Conservation (phyloP, 2,888 invertebrate species). For the Dynastes maya region DNA sequence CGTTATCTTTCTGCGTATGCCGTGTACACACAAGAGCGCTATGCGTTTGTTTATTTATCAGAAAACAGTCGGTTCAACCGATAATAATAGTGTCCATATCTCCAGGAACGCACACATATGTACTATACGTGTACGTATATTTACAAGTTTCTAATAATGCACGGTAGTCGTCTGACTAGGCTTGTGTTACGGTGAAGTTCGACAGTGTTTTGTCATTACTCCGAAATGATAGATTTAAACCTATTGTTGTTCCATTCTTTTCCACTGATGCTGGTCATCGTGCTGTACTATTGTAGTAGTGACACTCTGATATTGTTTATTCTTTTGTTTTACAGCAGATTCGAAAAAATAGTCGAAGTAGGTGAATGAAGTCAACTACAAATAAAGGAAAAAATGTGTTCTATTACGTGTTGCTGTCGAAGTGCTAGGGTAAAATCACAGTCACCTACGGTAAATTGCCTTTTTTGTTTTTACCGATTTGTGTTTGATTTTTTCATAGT, state of each 20-base stretch:
- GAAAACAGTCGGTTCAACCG: slow-evolving; percentile 29
- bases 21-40: slow-evolving; percentile 19
- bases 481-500: slow-evolving; percentile 22
- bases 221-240: slow-evolving; percentile 13
- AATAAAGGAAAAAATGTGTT: slow-evolving; percentile 23
- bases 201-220: background rate
- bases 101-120: background rate
- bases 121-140: background rate
- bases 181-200: background rate
- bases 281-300: slow-evolving; percentile 1
- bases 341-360: slow-evolving; percentile 21
- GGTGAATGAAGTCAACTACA: background rate
- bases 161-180: background rate
- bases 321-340: slow-evolving; percentile 38
- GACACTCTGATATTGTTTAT: background rate
- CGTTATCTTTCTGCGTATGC: slow-evolving; percentile 20
- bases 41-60: slow-evolving; percentile 40
- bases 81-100: slow-evolving; percentile 26
- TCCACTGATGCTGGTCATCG: background rate
- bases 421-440: slow-evolving; percentile 18
- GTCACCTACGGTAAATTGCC: slow-evolving; percentile 29
- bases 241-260: background rate
- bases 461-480: slow-evolving; percentile 17
- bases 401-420: slow-evolving; percentile 33
- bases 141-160: slow-evolving; percentile 15